Conservation (phyloP, 2,888 invertebrate genomes). For the Rhamphomyia laevipes region DNA sequence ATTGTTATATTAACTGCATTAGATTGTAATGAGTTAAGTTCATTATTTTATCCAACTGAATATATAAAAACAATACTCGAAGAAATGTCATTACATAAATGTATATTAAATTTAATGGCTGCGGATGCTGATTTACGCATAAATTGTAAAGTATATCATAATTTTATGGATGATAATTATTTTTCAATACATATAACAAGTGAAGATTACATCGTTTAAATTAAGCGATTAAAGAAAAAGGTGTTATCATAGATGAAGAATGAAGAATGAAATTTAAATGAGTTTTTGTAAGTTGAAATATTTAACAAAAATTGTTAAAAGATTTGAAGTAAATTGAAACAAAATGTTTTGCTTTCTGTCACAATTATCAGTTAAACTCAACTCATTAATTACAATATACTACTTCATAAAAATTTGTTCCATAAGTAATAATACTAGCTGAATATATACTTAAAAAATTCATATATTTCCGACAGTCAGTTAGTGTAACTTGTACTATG, state of each 20-base stretch:
- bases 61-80: constrained; percentile 82
- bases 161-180: constrained; percentile 66
- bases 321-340: no score
- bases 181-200: constrained; percentile 91
- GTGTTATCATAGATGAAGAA: constrained; percentile 64
- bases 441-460: no score
- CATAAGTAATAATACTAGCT: no score
- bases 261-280: no score
- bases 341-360: no score
- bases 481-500: no score
- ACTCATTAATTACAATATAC: no score
- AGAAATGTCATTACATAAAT: constrained; percentile 74
- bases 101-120: constrained; percentile 67
- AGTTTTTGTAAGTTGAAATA: no score
- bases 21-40: constrained; percentile 85
- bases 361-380: no score
- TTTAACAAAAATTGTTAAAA: no score
- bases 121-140: constrained; percentile 93
- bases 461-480: no score
- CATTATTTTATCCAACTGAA: constrained; percentile 80
- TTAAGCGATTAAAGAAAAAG: constrained; percentile 60
- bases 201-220: constrained; percentile 45
- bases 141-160: constrained; percentile 96
- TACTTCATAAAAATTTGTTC: no score
- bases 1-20: constrained; percentile 58